Evolutionary conservation across 2,888 invertebrate species (phyloP).

Genomic region (Cyclophora punctaria): DNA sequence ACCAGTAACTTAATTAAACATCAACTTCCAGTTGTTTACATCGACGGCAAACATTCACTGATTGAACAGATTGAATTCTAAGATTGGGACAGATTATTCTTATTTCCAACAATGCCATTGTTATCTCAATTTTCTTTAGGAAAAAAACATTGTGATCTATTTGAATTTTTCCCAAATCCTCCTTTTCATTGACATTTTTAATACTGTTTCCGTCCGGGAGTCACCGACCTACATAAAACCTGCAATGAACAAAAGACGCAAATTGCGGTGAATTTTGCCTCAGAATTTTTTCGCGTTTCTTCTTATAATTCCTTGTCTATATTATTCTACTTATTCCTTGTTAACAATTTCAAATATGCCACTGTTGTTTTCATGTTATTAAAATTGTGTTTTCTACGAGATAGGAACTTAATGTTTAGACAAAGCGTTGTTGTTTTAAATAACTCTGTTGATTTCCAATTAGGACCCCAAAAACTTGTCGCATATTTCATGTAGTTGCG

Average conservation of each 20-base stretch:
- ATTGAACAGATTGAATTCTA: too few relatives aligned
- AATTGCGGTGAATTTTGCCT: constrained; percentile 2
- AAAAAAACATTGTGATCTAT: too few relatives aligned
- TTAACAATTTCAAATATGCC: neutral
- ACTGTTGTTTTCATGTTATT: constrained; percentile 12
- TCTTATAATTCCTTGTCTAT: too few relatives aligned
- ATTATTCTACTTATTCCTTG: neutral
- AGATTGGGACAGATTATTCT: too few relatives aligned
- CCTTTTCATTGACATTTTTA: constrained; percentile 10
- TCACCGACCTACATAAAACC: neutral
- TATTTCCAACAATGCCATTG: too few relatives aligned
- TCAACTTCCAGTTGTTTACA: too few relatives aligned
- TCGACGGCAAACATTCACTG: too few relatives aligned
- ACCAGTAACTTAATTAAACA: too few relatives aligned
- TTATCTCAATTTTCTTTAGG: too few relatives aligned
- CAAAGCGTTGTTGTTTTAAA: constrained; percentile 37
- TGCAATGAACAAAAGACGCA: constrained; percentile 6
- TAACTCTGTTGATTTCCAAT: constrained; percentile 52
- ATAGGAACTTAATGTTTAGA: constrained; percentile 24
- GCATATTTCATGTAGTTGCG: constrained; percentile 45
- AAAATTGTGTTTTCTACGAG: constrained; percentile 21
- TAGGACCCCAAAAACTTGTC: constrained; percentile 47
- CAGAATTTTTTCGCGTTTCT: neutral
- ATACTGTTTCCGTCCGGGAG: constrained; percentile 8
- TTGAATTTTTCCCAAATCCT: too few relatives aligned